phyloP scores from a whole-genome alignment of 2,888 invertebrate genomes.

The Glomeris marginata region DNA sequence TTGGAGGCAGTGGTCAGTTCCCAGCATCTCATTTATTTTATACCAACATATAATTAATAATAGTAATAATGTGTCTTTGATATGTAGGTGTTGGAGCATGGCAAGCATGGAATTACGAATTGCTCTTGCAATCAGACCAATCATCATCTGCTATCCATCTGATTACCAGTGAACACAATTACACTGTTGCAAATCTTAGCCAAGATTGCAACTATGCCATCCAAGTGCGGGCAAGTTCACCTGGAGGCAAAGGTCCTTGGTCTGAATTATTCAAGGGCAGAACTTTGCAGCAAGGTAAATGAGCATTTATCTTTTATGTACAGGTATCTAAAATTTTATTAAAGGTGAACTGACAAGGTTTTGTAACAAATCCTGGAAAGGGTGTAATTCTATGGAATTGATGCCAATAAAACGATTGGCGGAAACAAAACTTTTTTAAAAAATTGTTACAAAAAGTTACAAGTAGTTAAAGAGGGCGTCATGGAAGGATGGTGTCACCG shows the following conservation, averaged over 20 bases:
- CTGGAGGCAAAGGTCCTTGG: conserved; percentile 60
- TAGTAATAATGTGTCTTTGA: background rate
- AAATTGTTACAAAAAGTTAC: too few species aligned
- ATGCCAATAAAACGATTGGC: too few species aligned
- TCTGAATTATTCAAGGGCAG: conserved; percentile 50
- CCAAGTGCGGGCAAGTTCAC: conserved; percentile 61
- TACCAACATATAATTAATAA: conserved; percentile 9
- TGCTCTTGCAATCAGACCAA: conserved; percentile 38
- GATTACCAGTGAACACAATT: conserved; percentile 23
- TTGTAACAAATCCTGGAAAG: too few species aligned
- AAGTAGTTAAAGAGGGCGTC: too few species aligned
- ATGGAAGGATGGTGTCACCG: too few species aligned
- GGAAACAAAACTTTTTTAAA: too few species aligned
- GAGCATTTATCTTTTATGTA: too few species aligned
- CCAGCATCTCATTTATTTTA: background rate
- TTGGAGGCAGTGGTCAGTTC: conserved; percentile 53
- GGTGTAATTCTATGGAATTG: too few species aligned
- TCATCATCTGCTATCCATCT: conserved; percentile 26
- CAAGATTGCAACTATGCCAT: conserved; percentile 62
- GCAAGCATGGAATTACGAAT: conserved; percentile 63
- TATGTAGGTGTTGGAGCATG: conserved; percentile 42
- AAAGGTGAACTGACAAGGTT: too few species aligned
- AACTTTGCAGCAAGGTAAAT: conserved; percentile 32
- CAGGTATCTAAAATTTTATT: too few species aligned
- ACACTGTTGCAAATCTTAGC: conserved; percentile 45